Conservation (phyloP, 2,888 invertebrate species). For the Spisula subtruncata region DNA sequence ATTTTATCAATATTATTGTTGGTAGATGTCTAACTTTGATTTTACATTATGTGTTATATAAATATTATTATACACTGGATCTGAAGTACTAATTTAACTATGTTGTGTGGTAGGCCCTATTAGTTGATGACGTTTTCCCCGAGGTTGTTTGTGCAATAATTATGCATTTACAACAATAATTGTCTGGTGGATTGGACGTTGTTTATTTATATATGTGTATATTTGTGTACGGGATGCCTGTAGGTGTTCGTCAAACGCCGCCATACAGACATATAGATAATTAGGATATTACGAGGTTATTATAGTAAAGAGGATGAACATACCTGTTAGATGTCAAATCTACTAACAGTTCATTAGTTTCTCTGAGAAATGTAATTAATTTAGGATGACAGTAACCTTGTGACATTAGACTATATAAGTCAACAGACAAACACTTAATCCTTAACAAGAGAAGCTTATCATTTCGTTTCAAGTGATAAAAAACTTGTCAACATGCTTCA, state of each 20-base stretch:
- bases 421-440: constrained; percentile 27
- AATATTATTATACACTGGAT: background rate
- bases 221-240: background rate
- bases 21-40: constrained; percentile 16
- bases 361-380: constrained; percentile 18
- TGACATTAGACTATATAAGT: constrained; percentile 10
- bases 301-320: background rate
- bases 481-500: background rate
- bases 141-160: constrained; percentile 5
- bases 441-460: constrained; percentile 17
- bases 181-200: background rate
- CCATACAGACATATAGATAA: background rate
- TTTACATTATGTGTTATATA: background rate
- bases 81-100: background rate
- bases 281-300: constrained; percentile 16
- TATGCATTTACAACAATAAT: background rate
- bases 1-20: background rate
- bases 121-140: background rate
- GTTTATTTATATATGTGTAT: background rate
- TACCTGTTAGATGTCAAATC: background rate
- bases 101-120: background rate
- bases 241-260: background rate
- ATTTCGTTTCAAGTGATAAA: constrained; percentile 8
- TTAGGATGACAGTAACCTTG: background rate
- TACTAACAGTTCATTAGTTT: constrained; percentile 24